Evolutionary conservation across 2,113 vertebrate species (phyloP).

Genomic region (Leucoraja erinaceus): DNA sequence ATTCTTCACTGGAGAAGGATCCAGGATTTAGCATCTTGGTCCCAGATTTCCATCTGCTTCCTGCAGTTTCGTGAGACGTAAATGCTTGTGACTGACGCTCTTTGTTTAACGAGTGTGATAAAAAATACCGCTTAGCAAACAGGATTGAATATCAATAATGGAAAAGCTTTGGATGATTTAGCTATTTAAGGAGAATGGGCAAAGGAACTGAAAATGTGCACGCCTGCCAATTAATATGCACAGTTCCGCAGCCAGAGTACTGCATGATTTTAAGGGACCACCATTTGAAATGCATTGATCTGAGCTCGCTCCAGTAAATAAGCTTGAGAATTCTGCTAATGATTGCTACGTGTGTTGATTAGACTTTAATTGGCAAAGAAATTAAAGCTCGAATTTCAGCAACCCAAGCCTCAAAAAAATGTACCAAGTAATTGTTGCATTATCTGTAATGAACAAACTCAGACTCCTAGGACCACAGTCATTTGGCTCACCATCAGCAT

Average conservation of each 20-base stretch:
- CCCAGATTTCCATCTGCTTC: background rate
- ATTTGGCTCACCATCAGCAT: background rate
- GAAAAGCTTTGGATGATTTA: background rate
- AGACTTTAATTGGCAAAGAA: conserved; percentile 21
- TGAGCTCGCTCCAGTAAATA: background rate
- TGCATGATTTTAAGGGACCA: background rate
- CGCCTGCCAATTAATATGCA: background rate
- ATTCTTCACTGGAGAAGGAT: background rate
- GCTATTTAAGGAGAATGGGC: background rate
- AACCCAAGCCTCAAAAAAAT: background rate
- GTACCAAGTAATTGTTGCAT: conserved; percentile 11
- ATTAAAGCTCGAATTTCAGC: background rate
- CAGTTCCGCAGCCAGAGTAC: background rate
- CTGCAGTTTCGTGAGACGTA: background rate
- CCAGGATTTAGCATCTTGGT: background rate
- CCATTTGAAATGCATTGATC: conserved; percentile 5
- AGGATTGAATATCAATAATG: background rate
- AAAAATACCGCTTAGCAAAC: background rate
- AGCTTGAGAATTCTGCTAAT: conserved; percentile 26
- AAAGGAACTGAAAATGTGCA: background rate
- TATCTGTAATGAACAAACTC: conserved; percentile 9
- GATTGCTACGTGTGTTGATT: conserved; percentile 19
- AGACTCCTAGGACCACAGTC: background rate
- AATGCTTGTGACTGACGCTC: background rate
- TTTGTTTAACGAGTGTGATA: background rate